phyloP scores from a whole-genome alignment of 1,140 invertebrate genomes.

The Hyposmocoma kahamanoa region DNA sequence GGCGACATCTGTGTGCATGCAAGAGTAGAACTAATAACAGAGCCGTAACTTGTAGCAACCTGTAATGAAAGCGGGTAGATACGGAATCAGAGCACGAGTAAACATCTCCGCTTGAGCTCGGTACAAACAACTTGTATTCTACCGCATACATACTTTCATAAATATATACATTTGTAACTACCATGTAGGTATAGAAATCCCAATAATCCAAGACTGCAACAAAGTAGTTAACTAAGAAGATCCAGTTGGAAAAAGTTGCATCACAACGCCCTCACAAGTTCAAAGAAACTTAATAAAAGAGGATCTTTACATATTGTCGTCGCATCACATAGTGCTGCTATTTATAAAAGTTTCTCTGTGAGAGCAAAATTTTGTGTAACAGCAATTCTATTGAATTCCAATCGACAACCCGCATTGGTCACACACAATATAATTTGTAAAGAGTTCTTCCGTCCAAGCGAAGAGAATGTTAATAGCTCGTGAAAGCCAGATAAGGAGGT shows the following conservation, averaged over 20 bases:
- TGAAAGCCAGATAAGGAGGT: constrained; percentile 46
- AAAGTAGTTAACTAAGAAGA: too few relatives aligned
- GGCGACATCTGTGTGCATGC: constrained; percentile 35
- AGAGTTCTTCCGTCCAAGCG: constrained; percentile 20
- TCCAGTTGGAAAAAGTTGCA: too few relatives aligned
- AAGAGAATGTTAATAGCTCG: constrained; percentile 42
- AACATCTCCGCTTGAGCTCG: constrained; percentile 13
- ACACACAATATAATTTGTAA: constrained; percentile 25
- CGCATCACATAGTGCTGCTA: too few relatives aligned
- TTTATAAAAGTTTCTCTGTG: too few relatives aligned
- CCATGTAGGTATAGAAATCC: too few relatives aligned
- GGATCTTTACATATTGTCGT: too few relatives aligned
- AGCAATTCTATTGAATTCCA: constrained; percentile 1
- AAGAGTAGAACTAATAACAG: constrained; percentile 35
- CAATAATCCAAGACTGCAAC: too few relatives aligned
- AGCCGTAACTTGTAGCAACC: constrained; percentile 27
- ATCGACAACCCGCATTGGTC: constrained; percentile 3
- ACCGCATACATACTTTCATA: too few relatives aligned
- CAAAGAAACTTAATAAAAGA: too few relatives aligned
- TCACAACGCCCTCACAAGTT: too few relatives aligned
- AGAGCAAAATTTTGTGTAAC: not conserved
- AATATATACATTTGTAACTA: too few relatives aligned
- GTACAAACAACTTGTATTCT: not conserved
- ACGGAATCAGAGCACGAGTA: constrained; percentile 3
- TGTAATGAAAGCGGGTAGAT: constrained; percentile 24